phyloP scores from a whole-genome alignment of 2,113 vertebrate species.

The Ursus arctos region DNA sequence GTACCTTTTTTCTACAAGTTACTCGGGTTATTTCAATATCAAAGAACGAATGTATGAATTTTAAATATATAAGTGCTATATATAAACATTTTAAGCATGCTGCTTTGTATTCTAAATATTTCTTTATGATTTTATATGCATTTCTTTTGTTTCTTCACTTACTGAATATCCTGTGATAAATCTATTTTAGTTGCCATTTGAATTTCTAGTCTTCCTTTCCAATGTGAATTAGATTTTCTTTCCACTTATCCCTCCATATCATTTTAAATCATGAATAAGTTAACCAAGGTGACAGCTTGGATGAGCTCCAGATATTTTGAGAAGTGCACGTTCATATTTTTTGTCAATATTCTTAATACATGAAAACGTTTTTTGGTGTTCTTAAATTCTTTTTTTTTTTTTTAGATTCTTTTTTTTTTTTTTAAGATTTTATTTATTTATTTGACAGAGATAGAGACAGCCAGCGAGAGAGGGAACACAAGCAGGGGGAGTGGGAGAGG shows the following conservation, averaged over 20 bases:
- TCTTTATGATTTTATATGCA: not conserved
- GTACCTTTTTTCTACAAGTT: not conserved
- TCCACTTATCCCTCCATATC: not conserved
- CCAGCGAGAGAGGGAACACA: no score
- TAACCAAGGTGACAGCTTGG: not conserved
- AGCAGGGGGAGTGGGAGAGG: no score
- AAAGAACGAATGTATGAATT: not conserved
- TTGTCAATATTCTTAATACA: not conserved
- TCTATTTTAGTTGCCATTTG: constrained; percentile 49
- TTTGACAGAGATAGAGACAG: no score
- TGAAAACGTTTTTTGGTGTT: constrained; percentile 2
- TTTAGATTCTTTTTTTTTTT: no score
- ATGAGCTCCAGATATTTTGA: constrained; percentile 7
- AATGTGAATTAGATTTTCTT: constrained; percentile 39
- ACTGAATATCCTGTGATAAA: not conserved
- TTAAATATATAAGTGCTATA: not conserved
- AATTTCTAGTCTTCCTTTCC: constrained; percentile 31
- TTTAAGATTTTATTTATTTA: no score
- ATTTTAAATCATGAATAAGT: constrained; percentile 52
- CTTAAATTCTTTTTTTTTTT: not conserved
- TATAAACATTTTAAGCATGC: not conserved
- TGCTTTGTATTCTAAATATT: not conserved
- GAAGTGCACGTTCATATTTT: not conserved
- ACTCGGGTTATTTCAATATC: not conserved
- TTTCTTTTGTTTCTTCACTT: constrained; percentile 7